These are phyloP conservation scores for Paramormyrops hopkinsi DNA, from an alignment of 2,797 vertebrate species.

Conservation along the genomic window DNA sequence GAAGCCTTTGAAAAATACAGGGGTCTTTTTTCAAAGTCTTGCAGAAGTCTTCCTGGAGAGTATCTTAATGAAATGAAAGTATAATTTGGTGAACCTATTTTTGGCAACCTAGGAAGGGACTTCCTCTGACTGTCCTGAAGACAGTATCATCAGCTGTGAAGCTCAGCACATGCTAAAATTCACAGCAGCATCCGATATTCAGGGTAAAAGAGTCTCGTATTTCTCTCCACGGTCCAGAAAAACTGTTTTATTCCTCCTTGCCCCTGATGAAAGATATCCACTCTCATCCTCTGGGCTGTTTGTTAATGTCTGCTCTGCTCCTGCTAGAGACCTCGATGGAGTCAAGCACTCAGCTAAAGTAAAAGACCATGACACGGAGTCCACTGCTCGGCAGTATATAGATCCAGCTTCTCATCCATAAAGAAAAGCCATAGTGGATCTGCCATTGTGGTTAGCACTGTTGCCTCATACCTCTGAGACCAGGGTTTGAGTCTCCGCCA, in stretches of 20 bases:
- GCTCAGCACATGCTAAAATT: background rate
- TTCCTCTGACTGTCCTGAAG: background rate
- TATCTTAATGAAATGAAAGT: background rate
- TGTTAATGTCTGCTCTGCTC: background rate
- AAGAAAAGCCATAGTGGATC: background rate
- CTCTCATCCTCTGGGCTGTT: background rate
- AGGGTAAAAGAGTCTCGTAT: background rate
- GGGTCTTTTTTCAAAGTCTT: background rate
- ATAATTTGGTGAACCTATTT: background rate
- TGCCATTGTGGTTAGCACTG: background rate
- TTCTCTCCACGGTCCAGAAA: conserved; percentile 1
- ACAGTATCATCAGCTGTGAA: background rate
- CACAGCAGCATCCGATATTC: background rate
- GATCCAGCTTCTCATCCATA: background rate
- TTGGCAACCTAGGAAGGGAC: background rate
- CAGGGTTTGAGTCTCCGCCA: background rate
- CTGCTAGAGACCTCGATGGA: background rate
- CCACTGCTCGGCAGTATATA: background rate
- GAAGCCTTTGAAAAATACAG: background rate
- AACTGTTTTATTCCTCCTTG: background rate
- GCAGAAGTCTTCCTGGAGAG: background rate
- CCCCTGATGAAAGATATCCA: background rate
- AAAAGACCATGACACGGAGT: background rate
- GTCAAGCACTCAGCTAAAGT: background rate
- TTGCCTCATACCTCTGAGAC: background rate